Percentiles rank a stretch among this genome's conserved stretches.
phyloP scores from a whole-genome alignment of 2,888 invertebrate genomes.

The Gortyna flavago region DNA sequence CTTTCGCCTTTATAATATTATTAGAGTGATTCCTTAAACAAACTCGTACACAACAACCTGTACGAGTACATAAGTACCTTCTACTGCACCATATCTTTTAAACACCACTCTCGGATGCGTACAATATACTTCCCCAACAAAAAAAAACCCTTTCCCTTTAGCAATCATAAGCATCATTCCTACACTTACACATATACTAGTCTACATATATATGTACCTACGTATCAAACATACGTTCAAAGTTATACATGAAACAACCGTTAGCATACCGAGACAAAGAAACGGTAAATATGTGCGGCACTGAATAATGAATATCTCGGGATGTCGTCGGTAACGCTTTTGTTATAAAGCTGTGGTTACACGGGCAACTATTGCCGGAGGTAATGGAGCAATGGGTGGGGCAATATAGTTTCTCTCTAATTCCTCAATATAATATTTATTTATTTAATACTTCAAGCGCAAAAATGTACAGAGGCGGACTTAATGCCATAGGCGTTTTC shows the following conservation, averaged over 20 bases:
- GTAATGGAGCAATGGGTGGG: background rate
- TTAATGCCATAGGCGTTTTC: too few relatives aligned
- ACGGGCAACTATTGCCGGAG: slow-evolving; percentile 12
- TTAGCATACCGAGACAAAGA: slow-evolving; percentile 71
- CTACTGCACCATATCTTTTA: background rate
- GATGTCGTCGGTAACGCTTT: slow-evolving; percentile 68
- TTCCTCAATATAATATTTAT: background rate
- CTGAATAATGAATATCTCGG: slow-evolving; percentile 79
- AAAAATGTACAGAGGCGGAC: too few relatives aligned
- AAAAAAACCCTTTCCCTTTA: background rate
- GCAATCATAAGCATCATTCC: slow-evolving; percentile 27
- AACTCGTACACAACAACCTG: background rate
- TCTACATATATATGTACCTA: background rate
- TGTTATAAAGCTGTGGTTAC: slow-evolving; percentile 40
- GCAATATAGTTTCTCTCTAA: background rate
- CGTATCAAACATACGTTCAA: slow-evolving; percentile 39
- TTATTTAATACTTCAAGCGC: too few relatives aligned
- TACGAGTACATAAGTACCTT: background rate
- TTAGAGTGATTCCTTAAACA: background rate
- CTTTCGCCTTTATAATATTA: too few relatives aligned
- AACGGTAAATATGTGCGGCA: slow-evolving; percentile 74
- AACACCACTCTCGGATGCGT: background rate
- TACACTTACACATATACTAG: background rate
- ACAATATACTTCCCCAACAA: background rate
- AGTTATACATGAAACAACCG: slow-evolving; percentile 55